Evolutionary conservation across 2,888 invertebrate species (phyloP).

Genomic region (Trissolcus brochymenae): DNA sequence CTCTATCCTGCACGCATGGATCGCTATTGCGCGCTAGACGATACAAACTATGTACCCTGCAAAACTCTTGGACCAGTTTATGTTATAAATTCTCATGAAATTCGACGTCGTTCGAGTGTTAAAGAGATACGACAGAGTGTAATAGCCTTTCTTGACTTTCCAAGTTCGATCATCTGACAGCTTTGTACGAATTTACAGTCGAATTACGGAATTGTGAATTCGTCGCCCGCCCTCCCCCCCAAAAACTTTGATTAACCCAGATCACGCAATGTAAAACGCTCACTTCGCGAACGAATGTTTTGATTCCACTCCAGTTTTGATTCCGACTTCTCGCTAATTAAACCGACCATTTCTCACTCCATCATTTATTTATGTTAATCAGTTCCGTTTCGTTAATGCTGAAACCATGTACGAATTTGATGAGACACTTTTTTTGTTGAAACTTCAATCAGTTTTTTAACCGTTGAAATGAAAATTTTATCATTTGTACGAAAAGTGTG

Average conservation of each 20-base stretch:
- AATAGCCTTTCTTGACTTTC: conserved; percentile 30
- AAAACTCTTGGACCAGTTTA: conserved; percentile 67
- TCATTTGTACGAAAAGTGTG: not conserved
- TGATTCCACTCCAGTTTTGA: conserved; percentile 44
- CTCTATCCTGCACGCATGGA: conserved; percentile 37
- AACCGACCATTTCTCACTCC: conserved; percentile 36
- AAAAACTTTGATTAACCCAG: conserved; percentile 46
- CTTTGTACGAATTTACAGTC: conserved; percentile 32
- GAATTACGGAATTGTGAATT: conserved; percentile 34
- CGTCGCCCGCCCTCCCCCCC: conserved; percentile 10
- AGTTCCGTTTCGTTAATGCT: not conserved
- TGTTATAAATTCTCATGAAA: conserved; percentile 68
- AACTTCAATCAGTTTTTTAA: not conserved
- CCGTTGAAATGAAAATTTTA: not conserved
- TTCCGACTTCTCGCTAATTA: conserved; percentile 40
- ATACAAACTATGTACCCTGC: conserved; percentile 39
- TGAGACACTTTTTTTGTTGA: too few species aligned
- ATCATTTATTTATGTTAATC: conserved; percentile 53
- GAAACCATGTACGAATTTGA: not conserved
- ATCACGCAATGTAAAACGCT: conserved; percentile 48
- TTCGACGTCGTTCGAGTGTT: conserved; percentile 68
- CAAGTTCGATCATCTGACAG: conserved; percentile 38
- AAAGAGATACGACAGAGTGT: conserved; percentile 66
- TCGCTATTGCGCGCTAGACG: conserved; percentile 51
- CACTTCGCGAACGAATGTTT: conserved; percentile 47